These are phyloP conservation scores for Uloborus plumipes DNA, from an alignment of 2,888 invertebrate genomes.

Conservation along the genomic window DNA sequence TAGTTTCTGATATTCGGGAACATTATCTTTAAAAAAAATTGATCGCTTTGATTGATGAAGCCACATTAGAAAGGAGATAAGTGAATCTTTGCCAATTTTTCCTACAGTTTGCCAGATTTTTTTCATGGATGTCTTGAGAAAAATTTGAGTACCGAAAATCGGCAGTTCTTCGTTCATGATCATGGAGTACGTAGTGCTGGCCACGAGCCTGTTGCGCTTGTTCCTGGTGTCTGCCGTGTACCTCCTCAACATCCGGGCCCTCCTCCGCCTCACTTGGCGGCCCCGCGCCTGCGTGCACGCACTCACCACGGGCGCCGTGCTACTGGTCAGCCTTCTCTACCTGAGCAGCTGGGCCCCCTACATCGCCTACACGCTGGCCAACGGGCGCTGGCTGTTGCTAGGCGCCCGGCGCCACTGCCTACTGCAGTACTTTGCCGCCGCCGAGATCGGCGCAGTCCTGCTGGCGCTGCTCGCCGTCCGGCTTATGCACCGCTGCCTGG, in stretches of 20 bases:
- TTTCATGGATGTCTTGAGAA: too few relatives aligned
- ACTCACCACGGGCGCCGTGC: conserved; percentile 54
- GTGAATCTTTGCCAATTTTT: too few relatives aligned
- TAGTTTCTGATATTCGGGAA: too few relatives aligned
- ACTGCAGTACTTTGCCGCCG: conserved; percentile 59
- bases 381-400: conserved; percentile 60
- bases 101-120: too few relatives aligned
- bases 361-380: conserved; percentile 59
- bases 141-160: too few relatives aligned
- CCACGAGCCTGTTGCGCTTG: conserved; percentile 53
- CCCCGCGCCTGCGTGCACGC: conserved; percentile 54
- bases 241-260: conserved; percentile 52
- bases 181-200: conserved; percentile 58
- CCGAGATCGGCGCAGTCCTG: conserved; percentile 54
- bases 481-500: conserved; percentile 40
- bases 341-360: conserved; percentile 64
- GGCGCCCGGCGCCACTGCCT: conserved; percentile 60
- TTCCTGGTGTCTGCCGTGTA: conserved; percentile 49
- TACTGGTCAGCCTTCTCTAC: conserved; percentile 53
- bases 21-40: too few relatives aligned
- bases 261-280: conserved; percentile 51
- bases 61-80: too few relatives aligned
- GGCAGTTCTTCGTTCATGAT: neutral
- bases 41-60: too few relatives aligned
- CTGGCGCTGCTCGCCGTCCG: conserved; percentile 59